Conservation (phyloP, 1,140 invertebrate species). For the Lepidurus packardi region DNA sequence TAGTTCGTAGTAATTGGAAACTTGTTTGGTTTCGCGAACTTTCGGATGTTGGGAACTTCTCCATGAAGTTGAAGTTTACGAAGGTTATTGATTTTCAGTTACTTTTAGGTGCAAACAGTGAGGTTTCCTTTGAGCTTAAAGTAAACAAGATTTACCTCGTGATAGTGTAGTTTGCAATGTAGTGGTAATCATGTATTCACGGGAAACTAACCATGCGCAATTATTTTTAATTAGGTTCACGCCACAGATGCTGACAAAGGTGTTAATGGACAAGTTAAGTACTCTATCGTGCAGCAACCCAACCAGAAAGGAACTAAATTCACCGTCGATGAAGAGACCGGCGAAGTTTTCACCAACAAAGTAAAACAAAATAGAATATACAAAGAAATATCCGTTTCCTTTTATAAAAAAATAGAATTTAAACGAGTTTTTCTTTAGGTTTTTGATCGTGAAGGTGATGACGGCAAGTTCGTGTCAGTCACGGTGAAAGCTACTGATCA, state of each 20-base stretch:
- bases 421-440: constrained; percentile 52
- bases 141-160: no score
- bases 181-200: neutral
- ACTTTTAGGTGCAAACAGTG: no score
- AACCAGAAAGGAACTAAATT: constrained; percentile 95
- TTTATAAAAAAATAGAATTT: neutral
- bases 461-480: constrained; percentile 91
- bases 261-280: constrained; percentile 87
- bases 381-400: neutral
- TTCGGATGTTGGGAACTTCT: no score
- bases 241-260: constrained; percentile 91
- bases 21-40: no score
- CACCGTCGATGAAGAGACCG: constrained; percentile 88
- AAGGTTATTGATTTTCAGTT: no score
- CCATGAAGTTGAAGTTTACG: no score
- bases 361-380: constrained; percentile 41
- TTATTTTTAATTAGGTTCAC: constrained; percentile 56
- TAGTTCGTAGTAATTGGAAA: no score
- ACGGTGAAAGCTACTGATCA: constrained; percentile 94
- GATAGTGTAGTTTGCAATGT: no score
- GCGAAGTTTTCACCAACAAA: constrained; percentile 89
- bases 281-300: constrained; percentile 91
- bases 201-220: constrained; percentile 23
- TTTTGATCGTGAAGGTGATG: constrained; percentile 89
- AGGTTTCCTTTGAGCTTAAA: no score